A percentile compares a stretch with the other conserved stretches of the same genome.
Conservation (phyloP, 2,113 vertebrate species). For the Lanius collurio region DNA sequence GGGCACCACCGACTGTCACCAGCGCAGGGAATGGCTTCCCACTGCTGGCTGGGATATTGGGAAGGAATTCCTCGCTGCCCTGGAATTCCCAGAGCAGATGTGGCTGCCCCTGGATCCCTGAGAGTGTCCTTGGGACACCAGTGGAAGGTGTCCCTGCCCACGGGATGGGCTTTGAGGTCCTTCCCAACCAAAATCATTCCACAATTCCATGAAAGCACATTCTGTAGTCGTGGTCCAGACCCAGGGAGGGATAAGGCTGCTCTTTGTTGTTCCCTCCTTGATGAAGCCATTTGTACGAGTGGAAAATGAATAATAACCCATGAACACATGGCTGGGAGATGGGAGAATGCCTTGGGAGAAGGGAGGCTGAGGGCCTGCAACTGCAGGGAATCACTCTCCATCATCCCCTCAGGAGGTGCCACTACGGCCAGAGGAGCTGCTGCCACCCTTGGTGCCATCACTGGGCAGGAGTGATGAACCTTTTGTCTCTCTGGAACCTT, state of each 20-base stretch:
- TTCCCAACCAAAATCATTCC: neutral
- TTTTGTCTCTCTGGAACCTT: neutral
- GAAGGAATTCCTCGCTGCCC: neutral
- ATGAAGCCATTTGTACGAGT: neutral
- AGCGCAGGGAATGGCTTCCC: neutral
- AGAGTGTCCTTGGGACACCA: too few species aligned
- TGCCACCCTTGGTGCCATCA: neutral
- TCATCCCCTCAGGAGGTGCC: neutral
- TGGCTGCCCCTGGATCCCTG: neutral
- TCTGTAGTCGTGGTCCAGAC: neutral
- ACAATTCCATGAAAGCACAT: too few species aligned
- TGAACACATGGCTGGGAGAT: neutral
- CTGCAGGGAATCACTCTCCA: fast-evolving
- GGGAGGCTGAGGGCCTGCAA: neutral
- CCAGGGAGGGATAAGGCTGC: neutral
- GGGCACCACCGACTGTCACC: neutral
- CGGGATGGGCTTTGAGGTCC: neutral
- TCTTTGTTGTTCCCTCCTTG: neutral
- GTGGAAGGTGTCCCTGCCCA: neutral
- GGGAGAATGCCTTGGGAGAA: neutral
- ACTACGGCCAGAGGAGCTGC: neutral
- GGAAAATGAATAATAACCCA: neutral
- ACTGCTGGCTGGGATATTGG: neutral
- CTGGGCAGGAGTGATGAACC: neutral
- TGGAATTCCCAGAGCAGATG: neutral